Evolutionary conservation across 2,888 invertebrate genomes (phyloP).

Genomic region (Sinhomidia bicolor): DNA sequence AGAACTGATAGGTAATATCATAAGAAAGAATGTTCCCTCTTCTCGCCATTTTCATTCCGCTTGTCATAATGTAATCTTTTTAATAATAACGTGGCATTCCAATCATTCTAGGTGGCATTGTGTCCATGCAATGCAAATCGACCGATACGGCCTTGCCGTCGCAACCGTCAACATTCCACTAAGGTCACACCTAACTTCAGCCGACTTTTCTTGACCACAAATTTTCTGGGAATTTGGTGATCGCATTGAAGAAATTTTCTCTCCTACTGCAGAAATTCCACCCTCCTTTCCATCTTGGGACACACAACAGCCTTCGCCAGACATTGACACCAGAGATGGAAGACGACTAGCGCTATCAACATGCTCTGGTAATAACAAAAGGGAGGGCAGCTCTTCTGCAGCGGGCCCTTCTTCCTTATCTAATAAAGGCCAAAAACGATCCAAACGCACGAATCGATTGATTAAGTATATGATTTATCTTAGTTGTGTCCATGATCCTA

Average conservation of each 20-base stretch:
- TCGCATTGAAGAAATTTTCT: conserved; percentile 77
- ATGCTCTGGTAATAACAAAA: conserved; percentile 16
- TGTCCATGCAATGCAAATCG: conserved; percentile 80
- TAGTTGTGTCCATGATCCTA: conserved; percentile 67
- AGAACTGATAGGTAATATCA: conserved; percentile 81
- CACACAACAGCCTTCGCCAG: conserved; percentile 20
- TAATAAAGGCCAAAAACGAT: conserved; percentile 63
- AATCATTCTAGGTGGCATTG: conserved; percentile 80
- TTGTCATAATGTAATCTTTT: not conserved
- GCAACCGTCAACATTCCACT: conserved; percentile 80
- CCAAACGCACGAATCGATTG: conserved; percentile 67
- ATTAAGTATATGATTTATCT: conserved; percentile 69
- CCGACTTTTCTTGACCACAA: conserved; percentile 79
- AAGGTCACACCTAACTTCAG: conserved; percentile 73
- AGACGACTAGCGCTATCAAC: not conserved
- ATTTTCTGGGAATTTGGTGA: conserved; percentile 78
- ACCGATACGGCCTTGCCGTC: conserved; percentile 80
- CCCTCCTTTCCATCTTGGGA: conserved; percentile 66
- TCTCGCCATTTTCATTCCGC: not conserved
- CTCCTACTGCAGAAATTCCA: conserved; percentile 64
- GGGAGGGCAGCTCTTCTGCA: not conserved
- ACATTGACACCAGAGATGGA: not conserved
- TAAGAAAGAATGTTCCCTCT: not conserved
- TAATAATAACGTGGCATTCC: no score
- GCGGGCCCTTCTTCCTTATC: conserved; percentile 47